Conservation (phyloP, 2,888 invertebrate species). For the Pterostichus madidus region DNA sequence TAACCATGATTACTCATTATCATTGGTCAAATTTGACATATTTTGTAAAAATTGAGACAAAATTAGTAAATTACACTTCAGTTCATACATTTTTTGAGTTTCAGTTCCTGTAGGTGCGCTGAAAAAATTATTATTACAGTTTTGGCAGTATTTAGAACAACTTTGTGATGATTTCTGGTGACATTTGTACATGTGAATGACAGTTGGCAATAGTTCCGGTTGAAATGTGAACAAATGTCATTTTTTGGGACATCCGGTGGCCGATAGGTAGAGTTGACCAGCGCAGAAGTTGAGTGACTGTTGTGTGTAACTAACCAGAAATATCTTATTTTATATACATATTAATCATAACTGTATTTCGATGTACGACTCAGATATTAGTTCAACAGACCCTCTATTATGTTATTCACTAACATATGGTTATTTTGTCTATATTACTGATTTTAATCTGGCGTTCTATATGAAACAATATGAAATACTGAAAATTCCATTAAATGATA, state of each 20-base stretch:
- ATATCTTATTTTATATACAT: conserved; percentile 54
- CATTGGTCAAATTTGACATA: no score
- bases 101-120: no score
- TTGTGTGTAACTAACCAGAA: no score
- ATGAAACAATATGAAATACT: background rate
- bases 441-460: background rate
- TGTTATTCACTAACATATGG: conserved; percentile 4
- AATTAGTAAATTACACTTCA: no score
- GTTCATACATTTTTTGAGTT: no score
- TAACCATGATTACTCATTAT: no score
- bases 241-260: conserved; percentile 51
- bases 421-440: background rate
- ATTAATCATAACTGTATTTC: conserved; percentile 57
- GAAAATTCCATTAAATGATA: conserved; percentile 8
- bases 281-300: conserved; percentile 23
- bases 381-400: background rate
- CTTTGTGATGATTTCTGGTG: no score
- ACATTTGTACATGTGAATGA: background rate
- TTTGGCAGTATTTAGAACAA: no score
- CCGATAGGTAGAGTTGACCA: conserved; percentile 11
- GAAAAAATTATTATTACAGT: no score
- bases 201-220: conserved; percentile 27
- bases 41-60: no score
- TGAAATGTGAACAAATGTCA: conserved; percentile 56
- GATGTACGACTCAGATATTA: conserved; percentile 24